Percentiles rank a stretch among this genome's conserved stretches.
Evolutionary conservation across 2,888 invertebrate species (phyloP).

Genomic region (Tetrapedia diversipes): DNA sequence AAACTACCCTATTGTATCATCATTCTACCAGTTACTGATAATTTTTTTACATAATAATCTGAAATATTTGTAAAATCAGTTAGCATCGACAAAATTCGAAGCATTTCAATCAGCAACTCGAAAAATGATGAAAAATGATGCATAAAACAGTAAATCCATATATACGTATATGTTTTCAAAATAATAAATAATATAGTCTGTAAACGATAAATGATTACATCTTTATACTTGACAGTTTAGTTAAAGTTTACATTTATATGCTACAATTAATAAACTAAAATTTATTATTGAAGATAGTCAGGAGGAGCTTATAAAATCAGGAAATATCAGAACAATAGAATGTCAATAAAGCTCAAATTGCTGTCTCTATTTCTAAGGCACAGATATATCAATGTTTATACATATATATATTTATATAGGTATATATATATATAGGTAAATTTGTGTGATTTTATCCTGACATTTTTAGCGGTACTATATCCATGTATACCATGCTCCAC

Average conservation of each 20-base stretch:
- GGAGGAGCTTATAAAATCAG: constrained; percentile 15
- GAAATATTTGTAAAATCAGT: constrained; percentile 12
- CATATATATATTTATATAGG: constrained; percentile 12
- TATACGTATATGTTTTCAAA: background rate
- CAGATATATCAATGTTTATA: constrained; percentile 56
- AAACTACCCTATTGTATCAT: too few relatives aligned
- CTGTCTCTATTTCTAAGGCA: constrained; percentile 65
- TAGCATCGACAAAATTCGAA: constrained; percentile 16
- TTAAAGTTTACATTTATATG: constrained; percentile 9
- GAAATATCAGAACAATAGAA: constrained; percentile 33
- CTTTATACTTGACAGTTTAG: constrained; percentile 20
- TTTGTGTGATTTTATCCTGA: constrained; percentile 17
- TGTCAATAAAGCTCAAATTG: constrained; percentile 38
- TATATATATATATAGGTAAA: constrained; percentile 6
- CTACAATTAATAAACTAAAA: constrained; percentile 30
- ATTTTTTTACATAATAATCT: constrained; percentile 6
- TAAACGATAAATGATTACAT: constrained; percentile 25
- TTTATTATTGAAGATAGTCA: constrained; percentile 5
- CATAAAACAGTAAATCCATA: constrained; percentile 30
- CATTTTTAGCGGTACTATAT: constrained; percentile 35
- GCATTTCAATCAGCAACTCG: constrained; percentile 47
- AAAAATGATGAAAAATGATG: constrained; percentile 43
- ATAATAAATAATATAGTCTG: constrained; percentile 18
- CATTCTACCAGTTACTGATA: constrained; percentile 45
- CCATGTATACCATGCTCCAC: constrained; percentile 50